Evolutionary conservation across 2,113 vertebrate genomes (phyloP).

Genomic region (Burhinus bistriatus): DNA sequence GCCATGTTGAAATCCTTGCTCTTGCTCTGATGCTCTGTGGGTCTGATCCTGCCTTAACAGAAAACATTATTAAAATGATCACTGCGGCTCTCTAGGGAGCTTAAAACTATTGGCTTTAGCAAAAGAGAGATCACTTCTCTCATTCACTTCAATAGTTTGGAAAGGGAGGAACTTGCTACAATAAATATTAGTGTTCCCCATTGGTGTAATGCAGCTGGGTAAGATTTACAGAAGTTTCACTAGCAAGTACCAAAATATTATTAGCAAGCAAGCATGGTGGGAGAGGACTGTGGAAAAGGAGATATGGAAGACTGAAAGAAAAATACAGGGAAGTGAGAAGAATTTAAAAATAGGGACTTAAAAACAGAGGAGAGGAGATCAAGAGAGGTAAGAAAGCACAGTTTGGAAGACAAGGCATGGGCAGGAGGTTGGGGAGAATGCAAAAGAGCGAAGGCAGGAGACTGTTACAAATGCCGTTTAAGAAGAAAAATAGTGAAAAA

Average conservation of each 20-base stretch:
- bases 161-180: neutral
- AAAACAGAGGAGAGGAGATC: neutral
- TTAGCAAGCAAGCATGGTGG: neutral
- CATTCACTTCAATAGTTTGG: neutral
- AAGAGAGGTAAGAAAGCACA: neutral
- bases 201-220: neutral
- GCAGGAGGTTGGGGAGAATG: neutral
- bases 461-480: neutral
- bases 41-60: neutral
- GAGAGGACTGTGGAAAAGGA: neutral
- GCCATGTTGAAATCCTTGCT: neutral
- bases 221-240: neutral
- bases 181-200: neutral
- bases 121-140: neutral
- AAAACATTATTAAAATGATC: neutral
- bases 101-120: neutral
- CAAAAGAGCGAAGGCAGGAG: neutral
- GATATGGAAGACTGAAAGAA: neutral
- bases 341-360: neutral
- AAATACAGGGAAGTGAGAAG: neutral
- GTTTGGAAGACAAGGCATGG: neutral
- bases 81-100: neutral
- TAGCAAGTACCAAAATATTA: neutral
- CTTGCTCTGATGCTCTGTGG: neutral
- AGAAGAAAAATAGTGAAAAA: neutral